Percentiles rank a stretch among this genome's conserved stretches.
Conservation (phyloP, 2,113 vertebrate genomes). For the Chrysemys picta region DNA sequence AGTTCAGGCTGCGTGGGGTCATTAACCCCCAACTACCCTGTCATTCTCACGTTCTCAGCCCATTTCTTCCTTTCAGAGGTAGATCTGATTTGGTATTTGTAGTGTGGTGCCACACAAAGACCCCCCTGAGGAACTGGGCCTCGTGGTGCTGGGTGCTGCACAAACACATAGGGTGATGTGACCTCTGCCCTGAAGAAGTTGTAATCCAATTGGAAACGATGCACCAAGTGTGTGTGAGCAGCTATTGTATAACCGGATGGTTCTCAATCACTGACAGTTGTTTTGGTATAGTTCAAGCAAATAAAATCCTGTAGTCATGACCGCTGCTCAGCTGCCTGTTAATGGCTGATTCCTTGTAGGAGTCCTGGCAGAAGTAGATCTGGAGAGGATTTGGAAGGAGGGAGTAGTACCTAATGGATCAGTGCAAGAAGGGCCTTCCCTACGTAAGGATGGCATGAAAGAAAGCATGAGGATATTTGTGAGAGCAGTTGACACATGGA, state of each 20-base stretch:
- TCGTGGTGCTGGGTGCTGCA: not conserved
- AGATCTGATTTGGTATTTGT: not conserved
- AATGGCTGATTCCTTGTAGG: too few species aligned
- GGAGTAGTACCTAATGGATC: accelerated
- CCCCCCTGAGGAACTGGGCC: not conserved
- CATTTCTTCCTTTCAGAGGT: not conserved
- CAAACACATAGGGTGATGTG: accelerated
- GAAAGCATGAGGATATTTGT: not conserved
- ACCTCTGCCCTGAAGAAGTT: not conserved
- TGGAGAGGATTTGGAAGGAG: not conserved
- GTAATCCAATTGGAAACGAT: not conserved
- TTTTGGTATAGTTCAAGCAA: not conserved
- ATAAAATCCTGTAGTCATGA: not conserved
- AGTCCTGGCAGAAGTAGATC: not conserved
- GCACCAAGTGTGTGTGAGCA: not conserved
- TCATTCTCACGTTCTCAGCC: not conserved
- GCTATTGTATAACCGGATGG: not conserved
- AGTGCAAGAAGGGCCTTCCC: too few species aligned
- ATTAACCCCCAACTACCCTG: not conserved
- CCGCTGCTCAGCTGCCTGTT: too few species aligned
- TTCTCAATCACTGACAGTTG: not conserved
- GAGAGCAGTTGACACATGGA: not conserved
- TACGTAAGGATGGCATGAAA: accelerated
- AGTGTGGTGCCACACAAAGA: not conserved
- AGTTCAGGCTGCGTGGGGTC: not conserved